Evolutionary conservation across 2,113 vertebrate species (phyloP), one percentile per base, ranked within the genome.

Genomic region (Nipponia nippon): DNA sequence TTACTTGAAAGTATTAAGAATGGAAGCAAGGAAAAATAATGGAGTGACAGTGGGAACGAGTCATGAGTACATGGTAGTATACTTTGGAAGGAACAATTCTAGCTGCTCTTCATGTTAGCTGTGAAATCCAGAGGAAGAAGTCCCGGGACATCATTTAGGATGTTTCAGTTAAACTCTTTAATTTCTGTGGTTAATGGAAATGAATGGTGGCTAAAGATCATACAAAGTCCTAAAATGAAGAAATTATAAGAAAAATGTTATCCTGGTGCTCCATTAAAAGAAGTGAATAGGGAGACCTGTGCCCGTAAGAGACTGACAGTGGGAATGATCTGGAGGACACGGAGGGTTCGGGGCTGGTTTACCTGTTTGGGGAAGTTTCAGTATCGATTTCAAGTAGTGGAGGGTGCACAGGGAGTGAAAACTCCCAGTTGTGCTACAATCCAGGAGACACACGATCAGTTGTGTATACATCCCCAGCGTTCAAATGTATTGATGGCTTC

Each of bases 391-490:
- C 58, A 36, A 36, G 6, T 16, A 42, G 53, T 0, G 2, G 16
- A 55, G 36, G 32, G 29, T 50, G 29, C 23, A 4, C 0, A 0
- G 44, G 27, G 62, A 17, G 14, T 34, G 61, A 34, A 30, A 58
- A 3, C 30, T 59, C 55, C 29, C 0, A 0, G 0, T 5, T 8
- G 36, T 44, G 66, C 83, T 58, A 71, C 7, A 0, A 1, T 17
- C 11, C 73, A 12, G 76, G 87, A 20, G 34, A 16, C 34, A 0
- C 10, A 3, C 18, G 6, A 10, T 2, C 3, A 0, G 9, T 29
- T 4, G 2, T 0, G 6, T 26, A 1, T 11, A 6, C 14, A 1
- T 56, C 36, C 65, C 55, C 1, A 0, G 26, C 0, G 0, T 13
- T 46, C 38, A 40, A 3, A 44, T 4, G 1, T 5, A 1, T 1